Evolutionary conservation across 2,888 invertebrate genomes (phyloP).

Genomic region (Pyrocoelia pectoralis): DNA sequence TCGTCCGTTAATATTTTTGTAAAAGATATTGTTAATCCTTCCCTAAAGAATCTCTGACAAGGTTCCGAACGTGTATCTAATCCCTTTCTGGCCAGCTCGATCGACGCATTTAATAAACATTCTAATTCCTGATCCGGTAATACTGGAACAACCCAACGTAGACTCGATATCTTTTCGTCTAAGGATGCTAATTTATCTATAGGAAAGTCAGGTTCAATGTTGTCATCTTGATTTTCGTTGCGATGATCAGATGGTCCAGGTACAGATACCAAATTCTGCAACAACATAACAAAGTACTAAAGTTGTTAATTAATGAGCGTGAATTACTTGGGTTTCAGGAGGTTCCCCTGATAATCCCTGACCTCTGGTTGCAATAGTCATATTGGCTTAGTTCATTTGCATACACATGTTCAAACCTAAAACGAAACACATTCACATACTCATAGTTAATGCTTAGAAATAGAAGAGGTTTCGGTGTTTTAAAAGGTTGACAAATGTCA

Average conservation of each 20-base stretch:
- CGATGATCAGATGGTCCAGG: slow-evolving; percentile 48
- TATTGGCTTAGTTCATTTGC: slow-evolving; percentile 48
- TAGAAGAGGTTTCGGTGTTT: not conserved
- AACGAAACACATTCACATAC: slow-evolving; percentile 5
- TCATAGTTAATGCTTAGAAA: not conserved
- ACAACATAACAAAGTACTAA: slow-evolving; percentile 15
- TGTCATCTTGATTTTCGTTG: slow-evolving; percentile 55
- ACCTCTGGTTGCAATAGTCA: slow-evolving; percentile 71
- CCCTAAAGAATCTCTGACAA: slow-evolving; percentile 94
- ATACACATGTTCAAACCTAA: slow-evolving; percentile 52
- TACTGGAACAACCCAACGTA: slow-evolving; percentile 97
- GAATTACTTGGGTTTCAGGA: slow-evolving; percentile 60
- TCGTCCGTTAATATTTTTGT: slow-evolving; percentile 97
- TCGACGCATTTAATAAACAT: slow-evolving; percentile 87
- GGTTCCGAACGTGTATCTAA: slow-evolving; percentile 87
- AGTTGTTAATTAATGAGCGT: not conserved
- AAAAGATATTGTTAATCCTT: slow-evolving; percentile 93
- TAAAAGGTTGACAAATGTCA: slow-evolving; percentile 47
- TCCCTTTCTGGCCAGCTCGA: slow-evolving; percentile 87
- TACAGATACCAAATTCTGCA: slow-evolving; percentile 36
- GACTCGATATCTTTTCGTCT: slow-evolving; percentile 95
- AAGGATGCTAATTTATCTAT: slow-evolving; percentile 84
- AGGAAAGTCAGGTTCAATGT: slow-evolving; percentile 79
- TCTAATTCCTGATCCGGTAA: slow-evolving; percentile 96
- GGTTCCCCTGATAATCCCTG: slow-evolving; percentile 68